Conservation (phyloP, 2,113 vertebrate species). For the Gopherus flavomarginatus region DNA sequence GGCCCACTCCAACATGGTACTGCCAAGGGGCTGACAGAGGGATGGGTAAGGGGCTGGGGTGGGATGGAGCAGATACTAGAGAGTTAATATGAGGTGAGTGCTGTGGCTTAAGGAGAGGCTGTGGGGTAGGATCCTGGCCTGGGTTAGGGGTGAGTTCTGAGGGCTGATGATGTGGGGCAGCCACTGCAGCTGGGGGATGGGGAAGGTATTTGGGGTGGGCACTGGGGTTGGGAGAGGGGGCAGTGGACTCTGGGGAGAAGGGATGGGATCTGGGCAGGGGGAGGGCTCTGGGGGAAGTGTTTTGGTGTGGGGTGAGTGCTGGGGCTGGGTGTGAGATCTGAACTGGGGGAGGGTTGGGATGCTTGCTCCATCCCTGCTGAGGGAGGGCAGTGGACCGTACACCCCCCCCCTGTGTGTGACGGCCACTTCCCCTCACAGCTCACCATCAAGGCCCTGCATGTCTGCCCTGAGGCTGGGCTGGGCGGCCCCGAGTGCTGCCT, state of each 20-base stretch:
- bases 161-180: background rate
- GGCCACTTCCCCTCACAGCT: constrained; percentile 72
- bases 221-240: rapidly evolving
- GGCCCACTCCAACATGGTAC: constrained; percentile 93
- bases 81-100: background rate
- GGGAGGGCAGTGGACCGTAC: background rate
- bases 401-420: background rate
- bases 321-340: background rate
- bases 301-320: rapidly evolving
- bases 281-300: no score
- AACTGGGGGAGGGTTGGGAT: background rate
- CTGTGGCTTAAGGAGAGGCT: background rate
- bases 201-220: background rate
- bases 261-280: no score
- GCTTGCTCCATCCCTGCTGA: background rate
- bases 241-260: no score
- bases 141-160: background rate
- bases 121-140: background rate
- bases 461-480: constrained; percentile 85
- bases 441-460: constrained; percentile 91
- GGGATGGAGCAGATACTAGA: background rate
- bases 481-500: constrained; percentile 92
- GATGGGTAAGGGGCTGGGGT: rapidly evolving
- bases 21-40: background rate
- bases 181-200: background rate